A percentile compares a stretch with the other conserved stretches of the same genome.
Conservation (phyloP, 2,797 vertebrate genomes). For the Potorous gilbertii region DNA sequence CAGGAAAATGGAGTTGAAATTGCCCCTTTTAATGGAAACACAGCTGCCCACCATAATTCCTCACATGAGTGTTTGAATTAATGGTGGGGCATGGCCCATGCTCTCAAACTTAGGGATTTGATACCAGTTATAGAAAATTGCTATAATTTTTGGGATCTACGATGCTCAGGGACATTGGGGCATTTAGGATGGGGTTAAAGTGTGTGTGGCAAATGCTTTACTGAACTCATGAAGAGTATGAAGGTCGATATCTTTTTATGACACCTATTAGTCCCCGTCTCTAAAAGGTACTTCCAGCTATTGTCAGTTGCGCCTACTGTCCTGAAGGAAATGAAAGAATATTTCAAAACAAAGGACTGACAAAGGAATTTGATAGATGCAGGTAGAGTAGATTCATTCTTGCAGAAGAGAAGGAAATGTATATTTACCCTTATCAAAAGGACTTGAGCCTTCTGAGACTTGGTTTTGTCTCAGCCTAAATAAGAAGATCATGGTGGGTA, state of each 20-base stretch:
- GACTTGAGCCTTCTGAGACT: background rate
- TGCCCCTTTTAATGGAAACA: conserved; percentile 84
- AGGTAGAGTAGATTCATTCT: background rate
- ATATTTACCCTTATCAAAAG: background rate
- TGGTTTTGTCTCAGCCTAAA: background rate
- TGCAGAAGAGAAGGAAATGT: background rate
- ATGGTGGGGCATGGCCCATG: conserved; percentile 79
- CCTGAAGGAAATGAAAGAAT: background rate
- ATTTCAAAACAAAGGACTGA: conserved; percentile 41
- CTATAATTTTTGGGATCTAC: conserved; percentile 82
- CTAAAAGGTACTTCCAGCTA: conserved; percentile 45
- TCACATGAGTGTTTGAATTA: conserved; percentile 82
- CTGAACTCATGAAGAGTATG: conserved; percentile 62
- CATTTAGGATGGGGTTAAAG: conserved; percentile 68
- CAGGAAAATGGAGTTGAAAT: conserved; percentile 85
- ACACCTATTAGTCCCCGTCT: conserved; percentile 28
- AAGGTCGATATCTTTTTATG: conserved; percentile 59
- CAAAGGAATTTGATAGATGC: background rate
- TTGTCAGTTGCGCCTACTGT: conserved; percentile 27
- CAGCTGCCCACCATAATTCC: conserved; percentile 80
- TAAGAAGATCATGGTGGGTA: background rate
- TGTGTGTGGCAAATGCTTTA: conserved; percentile 72
- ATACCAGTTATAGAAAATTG: conserved; percentile 85
- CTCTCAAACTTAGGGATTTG: conserved; percentile 83
- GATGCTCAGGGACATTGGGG: conserved; percentile 78